Conservation (phyloP, 1,140 invertebrate genomes). For the Orchestia grillus region DNA sequence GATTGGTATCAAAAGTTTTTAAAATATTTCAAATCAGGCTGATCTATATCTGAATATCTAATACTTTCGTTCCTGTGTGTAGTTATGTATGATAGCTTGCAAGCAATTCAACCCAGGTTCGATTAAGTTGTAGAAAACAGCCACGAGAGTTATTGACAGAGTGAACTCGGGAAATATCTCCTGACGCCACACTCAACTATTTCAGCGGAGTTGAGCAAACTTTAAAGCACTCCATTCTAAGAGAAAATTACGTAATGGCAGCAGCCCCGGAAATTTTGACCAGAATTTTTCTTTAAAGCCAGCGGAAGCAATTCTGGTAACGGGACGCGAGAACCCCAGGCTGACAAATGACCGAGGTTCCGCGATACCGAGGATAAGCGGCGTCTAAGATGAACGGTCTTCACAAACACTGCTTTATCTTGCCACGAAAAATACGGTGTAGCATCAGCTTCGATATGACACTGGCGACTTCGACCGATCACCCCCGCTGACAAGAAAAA, state of each 20-base stretch:
- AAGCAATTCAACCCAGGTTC: too few relatives aligned
- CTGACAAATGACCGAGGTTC: slow-evolving; percentile 55
- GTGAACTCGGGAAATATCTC: not conserved
- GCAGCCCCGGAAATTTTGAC: slow-evolving; percentile 38
- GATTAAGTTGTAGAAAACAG: too few relatives aligned
- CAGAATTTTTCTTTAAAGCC: slow-evolving; percentile 37
- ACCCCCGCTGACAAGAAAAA: not conserved
- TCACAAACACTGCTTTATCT: slow-evolving; percentile 55
- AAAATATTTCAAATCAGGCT: too few relatives aligned
- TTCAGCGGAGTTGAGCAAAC: not conserved
- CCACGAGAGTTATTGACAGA: too few relatives aligned
- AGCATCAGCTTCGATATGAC: slow-evolving; percentile 17
- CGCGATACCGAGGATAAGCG: slow-evolving; percentile 52
- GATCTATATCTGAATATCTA: too few relatives aligned
- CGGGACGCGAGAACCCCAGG: slow-evolving; percentile 25
- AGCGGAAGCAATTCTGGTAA: slow-evolving; percentile 53
- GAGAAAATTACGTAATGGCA: slow-evolving; percentile 26
- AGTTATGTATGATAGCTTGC: too few relatives aligned
- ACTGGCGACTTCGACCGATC: not conserved
- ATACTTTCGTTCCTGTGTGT: too few relatives aligned
- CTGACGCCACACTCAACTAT: not conserved
- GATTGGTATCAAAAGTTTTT: too few relatives aligned
- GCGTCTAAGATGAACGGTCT: slow-evolving; percentile 52
- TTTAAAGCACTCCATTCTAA: slow-evolving; percentile 35
- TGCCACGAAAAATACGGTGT: slow-evolving; percentile 42